Conservation (phyloP, 2,113 vertebrate genomes). For the Eptesicus fuscus region DNA sequence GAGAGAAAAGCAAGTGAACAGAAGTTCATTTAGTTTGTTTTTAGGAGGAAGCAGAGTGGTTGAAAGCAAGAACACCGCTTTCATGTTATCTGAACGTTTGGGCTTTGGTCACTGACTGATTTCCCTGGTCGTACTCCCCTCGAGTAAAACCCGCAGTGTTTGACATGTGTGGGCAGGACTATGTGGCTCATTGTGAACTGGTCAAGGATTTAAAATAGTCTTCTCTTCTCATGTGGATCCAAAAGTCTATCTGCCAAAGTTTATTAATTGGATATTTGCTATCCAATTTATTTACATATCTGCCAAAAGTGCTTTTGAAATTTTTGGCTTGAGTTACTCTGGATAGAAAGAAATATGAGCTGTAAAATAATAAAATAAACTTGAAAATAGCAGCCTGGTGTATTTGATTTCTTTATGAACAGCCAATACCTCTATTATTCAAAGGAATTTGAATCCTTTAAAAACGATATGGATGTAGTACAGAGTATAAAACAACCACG, state of each 20-base stretch:
- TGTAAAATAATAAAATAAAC: constrained; percentile 72
- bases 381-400: constrained; percentile 58
- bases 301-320: constrained; percentile 78
- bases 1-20: constrained; percentile 1
- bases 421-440: constrained; percentile 64
- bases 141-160: background rate
- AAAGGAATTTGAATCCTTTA: constrained; percentile 51
- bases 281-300: constrained; percentile 78
- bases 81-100: background rate
- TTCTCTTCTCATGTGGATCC: constrained; percentile 73
- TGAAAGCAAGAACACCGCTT: constrained; percentile 41
- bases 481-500: constrained; percentile 25
- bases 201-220: constrained; percentile 66
- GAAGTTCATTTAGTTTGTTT: constrained; percentile 17
- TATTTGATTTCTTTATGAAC: constrained; percentile 60
- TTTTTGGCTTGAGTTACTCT: constrained; percentile 75
- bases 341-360: constrained; percentile 71
- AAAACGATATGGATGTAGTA: constrained; percentile 23
- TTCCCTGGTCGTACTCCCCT: background rate
- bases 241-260: constrained; percentile 75
- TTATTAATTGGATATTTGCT: constrained; percentile 76
- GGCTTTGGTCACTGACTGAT: background rate
- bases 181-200: constrained; percentile 56
- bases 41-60: constrained; percentile 37
- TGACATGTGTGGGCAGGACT: constrained; percentile 51